These are phyloP conservation scores for Sialis fuliginosa DNA, from an alignment of 2,888 invertebrate species.

Conservation along the genomic window DNA sequence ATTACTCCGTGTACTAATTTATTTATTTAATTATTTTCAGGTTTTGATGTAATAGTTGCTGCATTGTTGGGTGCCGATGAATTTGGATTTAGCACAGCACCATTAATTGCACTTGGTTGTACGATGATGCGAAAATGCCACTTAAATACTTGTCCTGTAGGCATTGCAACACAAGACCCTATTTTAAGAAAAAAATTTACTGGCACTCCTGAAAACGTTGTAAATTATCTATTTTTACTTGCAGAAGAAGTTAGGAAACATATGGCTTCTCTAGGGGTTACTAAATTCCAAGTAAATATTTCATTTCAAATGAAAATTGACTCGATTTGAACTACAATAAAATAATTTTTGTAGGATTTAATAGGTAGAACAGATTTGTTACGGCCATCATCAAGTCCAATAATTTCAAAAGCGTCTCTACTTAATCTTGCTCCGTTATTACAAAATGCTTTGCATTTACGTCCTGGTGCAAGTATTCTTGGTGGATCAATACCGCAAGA, in stretches of 20 bases:
- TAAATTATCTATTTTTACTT: constrained; percentile 93
- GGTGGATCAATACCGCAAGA: constrained; percentile 80
- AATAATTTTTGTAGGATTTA: constrained; percentile 36
- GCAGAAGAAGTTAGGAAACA: constrained; percentile 90
- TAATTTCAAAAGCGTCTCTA: constrained; percentile 50
- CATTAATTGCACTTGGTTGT: constrained; percentile 92
- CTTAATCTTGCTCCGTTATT: constrained; percentile 74
- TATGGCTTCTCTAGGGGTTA: constrained; percentile 83
- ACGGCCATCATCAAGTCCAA: constrained; percentile 41
- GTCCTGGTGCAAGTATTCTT: constrained; percentile 77
- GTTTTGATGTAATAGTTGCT: constrained; percentile 91
- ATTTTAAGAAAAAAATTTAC: constrained; percentile 87
- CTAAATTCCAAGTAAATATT: constrained; percentile 45
- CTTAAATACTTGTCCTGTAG: constrained; percentile 96
- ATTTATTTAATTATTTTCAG: constrained; percentile 18
- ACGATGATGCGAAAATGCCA: constrained; percentile 99
- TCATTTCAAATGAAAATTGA: not conserved
- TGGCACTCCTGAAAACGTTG: constrained; percentile 92
- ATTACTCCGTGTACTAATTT: not conserved
- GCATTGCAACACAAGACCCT: constrained; percentile 97
- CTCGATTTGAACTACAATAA: not conserved
- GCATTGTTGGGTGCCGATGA: constrained; percentile 95
- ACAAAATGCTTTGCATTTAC: constrained; percentile 74
- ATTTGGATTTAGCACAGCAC: constrained; percentile 96
- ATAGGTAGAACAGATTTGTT: constrained; percentile 84